Percentiles rank a stretch among this genome's conserved stretches.
Evolutionary conservation across 2,888 invertebrate genomes (phyloP).

Genomic region (Chymomyza caudatula): DNA sequence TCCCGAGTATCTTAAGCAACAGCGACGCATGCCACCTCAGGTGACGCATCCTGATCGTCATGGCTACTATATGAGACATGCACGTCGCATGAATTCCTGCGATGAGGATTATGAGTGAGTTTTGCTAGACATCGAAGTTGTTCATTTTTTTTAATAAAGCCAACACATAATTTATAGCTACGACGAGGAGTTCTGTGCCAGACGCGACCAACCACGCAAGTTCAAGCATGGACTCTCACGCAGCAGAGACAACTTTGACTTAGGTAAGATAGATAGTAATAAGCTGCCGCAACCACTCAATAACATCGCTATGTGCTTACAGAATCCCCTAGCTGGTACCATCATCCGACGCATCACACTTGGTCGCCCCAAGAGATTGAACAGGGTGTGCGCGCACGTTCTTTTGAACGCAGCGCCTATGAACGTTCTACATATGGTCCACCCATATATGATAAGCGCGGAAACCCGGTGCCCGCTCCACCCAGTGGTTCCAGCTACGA

Average conservation of each 20-base stretch:
- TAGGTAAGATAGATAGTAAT: conserved; percentile 54
- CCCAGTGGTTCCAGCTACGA: conserved; percentile 62
- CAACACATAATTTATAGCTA: conserved; percentile 62
- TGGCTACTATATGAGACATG: conserved; percentile 80
- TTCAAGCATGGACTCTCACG: conserved; percentile 74
- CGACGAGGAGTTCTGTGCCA: conserved; percentile 75
- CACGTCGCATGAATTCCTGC: conserved; percentile 81
- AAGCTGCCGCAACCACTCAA: not conserved
- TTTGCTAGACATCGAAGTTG: conserved; percentile 18
- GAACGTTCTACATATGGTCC: conserved; percentile 78
- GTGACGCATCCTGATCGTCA: conserved; percentile 67
- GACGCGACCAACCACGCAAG: conserved; percentile 73
- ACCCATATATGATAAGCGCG: conserved; percentile 77
- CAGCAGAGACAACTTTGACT: conserved; percentile 77
- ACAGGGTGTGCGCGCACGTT: conserved; percentile 71
- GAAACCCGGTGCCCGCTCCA: conserved; percentile 58
- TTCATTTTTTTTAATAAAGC: not conserved
- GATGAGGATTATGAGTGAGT: conserved; percentile 86
- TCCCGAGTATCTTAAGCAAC: conserved; percentile 79
- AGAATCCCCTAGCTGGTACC: conserved; percentile 78
- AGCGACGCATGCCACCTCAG: conserved; percentile 31
- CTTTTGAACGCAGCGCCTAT: conserved; percentile 77
- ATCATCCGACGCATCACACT: conserved; percentile 74
- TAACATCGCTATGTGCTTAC: not conserved
- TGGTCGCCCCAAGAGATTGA: conserved; percentile 78